A percentile compares a stretch with the other conserved stretches of the same genome.
phyloP scores from a whole-genome alignment of 2,797 vertebrate species.

The Hephaestus fuliginosus region DNA sequence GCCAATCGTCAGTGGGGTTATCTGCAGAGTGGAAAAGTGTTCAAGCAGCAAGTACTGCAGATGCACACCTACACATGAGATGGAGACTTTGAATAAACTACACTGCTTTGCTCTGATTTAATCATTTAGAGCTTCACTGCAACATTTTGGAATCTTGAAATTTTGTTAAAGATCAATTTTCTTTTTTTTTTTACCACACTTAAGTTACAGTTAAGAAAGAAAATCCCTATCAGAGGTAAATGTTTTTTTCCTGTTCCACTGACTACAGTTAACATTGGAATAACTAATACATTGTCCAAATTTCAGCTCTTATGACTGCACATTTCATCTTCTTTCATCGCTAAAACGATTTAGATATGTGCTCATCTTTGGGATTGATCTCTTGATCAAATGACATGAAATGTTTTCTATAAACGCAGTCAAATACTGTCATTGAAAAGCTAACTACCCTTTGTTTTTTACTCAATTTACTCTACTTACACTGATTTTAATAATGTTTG shows the following conservation, averaged over 20 bases:
- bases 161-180: not conserved
- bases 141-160: not conserved
- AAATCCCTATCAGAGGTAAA: not conserved
- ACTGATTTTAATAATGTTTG: not conserved
- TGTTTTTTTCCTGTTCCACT: not conserved
- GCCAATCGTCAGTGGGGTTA: not conserved
- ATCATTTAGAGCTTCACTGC: not conserved
- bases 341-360: not conserved
- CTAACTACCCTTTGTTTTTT: not conserved
- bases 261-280: not conserved
- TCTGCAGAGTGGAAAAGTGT: not conserved
- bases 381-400: not conserved
- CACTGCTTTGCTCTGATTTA: constrained; percentile 6
- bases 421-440: not conserved
- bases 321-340: not conserved
- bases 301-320: no score
- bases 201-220: not conserved
- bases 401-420: constrained; percentile 10
- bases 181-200: not conserved
- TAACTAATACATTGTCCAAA: not conserved
- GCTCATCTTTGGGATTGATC: not conserved
- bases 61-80: constrained; percentile 13
- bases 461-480: not conserved
- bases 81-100: not conserved
- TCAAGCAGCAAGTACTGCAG: constrained; percentile 28